phyloP scores from a whole-genome alignment of 2,797 vertebrate genomes.

The Sandelia bainsii region DNA sequence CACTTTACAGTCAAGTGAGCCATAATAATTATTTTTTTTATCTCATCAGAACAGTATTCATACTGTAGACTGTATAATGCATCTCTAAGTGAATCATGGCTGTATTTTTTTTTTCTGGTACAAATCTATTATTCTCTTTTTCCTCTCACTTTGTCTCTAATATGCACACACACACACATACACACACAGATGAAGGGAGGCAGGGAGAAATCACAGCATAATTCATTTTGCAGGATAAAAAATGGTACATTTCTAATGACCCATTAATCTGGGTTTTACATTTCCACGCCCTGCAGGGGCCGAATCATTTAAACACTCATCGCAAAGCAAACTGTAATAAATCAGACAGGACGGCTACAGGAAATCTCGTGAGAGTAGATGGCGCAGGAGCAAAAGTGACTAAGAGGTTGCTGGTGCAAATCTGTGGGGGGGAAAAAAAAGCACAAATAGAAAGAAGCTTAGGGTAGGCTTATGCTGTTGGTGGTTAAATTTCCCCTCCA shows the following conservation, averaged over 20 bases:
- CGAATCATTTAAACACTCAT: conserved; percentile 35
- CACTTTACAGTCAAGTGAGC: background rate
- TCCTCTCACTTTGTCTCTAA: background rate
- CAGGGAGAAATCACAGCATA: background rate
- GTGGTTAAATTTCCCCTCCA: background rate
- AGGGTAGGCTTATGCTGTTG: background rate
- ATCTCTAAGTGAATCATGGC: background rate
- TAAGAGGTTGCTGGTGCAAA: conserved; percentile 36
- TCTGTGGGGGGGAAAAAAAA: background rate
- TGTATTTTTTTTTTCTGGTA: background rate
- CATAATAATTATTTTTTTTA: background rate
- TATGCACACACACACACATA: background rate
- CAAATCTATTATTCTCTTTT: conserved; percentile 6
- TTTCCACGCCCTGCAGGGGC: conserved; percentile 62
- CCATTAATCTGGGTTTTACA: conserved; percentile 68
- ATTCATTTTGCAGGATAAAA: conserved; percentile 53
- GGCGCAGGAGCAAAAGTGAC: background rate
- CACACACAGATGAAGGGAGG: background rate
- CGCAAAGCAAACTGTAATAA: conserved; percentile 43
- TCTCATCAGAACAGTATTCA: background rate
- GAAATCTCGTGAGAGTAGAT: background rate
- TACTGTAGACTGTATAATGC: too few relatives aligned
- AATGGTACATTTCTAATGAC: conserved; percentile 61
- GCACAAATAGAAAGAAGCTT: background rate
- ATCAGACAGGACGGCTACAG: conserved; percentile 18